A percentile compares a stretch with the other conserved stretches of the same genome.
These are phyloP conservation scores for Rhinoptilus africanus DNA, from an alignment of 2,113 vertebrate species.

Conservation along the genomic window DNA sequence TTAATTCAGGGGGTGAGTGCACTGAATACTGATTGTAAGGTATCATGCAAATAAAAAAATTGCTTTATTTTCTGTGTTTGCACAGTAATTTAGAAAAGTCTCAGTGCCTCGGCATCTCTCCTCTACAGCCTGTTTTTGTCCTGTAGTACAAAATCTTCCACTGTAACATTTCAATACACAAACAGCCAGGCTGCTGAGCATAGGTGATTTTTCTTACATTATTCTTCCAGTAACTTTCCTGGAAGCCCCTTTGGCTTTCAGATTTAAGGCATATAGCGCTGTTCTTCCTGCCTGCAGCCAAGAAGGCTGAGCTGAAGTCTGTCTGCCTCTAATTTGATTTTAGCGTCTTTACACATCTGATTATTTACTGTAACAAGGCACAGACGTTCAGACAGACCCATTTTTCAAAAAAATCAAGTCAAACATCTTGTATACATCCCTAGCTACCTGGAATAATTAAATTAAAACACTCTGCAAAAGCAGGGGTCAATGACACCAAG, in stretches of 20 bases:
- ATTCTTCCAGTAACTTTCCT: not conserved
- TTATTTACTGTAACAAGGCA: not conserved
- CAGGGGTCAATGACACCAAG: not conserved
- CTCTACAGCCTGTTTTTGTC: not conserved
- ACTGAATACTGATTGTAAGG: not conserved
- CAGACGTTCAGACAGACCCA: not conserved
- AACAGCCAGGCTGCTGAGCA: not conserved
- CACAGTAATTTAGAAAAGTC: not conserved
- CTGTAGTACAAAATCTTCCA: not conserved
- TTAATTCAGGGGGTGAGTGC: not conserved
- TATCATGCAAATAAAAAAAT: not conserved
- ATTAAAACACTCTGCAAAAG: slow-evolving; percentile 1
- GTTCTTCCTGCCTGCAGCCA: not conserved
- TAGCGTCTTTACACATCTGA: not conserved
- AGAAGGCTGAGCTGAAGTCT: not conserved
- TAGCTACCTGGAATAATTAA: not conserved
- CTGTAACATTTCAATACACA: not conserved
- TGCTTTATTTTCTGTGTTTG: not conserved
- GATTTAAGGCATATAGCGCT: not conserved
- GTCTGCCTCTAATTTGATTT: not conserved
- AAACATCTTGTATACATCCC: not conserved
- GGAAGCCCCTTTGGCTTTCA: not conserved
- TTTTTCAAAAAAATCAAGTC: not conserved
- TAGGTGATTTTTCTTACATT: not conserved
- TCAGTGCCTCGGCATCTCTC: not conserved